A percentile compares a stretch with the other conserved stretches of the same genome.
These are phyloP conservation scores for Lutjanus campechanus DNA, from an alignment of 2,797 vertebrate species.

Conservation along the genomic window DNA sequence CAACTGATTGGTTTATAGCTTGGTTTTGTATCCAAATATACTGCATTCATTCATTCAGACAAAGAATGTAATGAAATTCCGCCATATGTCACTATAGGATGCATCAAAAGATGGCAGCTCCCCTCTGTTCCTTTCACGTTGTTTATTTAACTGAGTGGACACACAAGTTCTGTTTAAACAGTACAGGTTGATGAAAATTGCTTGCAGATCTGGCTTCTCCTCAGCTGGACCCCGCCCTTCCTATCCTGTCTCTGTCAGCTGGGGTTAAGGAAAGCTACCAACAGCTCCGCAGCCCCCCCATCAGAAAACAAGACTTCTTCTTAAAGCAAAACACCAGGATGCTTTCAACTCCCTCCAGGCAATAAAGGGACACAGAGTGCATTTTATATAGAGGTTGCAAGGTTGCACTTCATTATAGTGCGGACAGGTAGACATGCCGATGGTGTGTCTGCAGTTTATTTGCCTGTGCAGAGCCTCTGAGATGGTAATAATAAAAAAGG, in stretches of 20 bases:
- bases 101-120: slow-evolving; percentile 40
- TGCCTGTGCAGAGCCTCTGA: slow-evolving; percentile 56
- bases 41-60: slow-evolving; percentile 42
- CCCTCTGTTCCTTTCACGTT: slow-evolving; percentile 42
- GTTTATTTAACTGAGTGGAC: slow-evolving; percentile 73
- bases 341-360: slow-evolving; percentile 74
- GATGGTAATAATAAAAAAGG: slow-evolving; percentile 60
- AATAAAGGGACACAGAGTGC: slow-evolving; percentile 73
- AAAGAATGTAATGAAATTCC: slow-evolving; percentile 48
- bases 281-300: slow-evolving; percentile 43
- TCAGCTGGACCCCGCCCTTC: slow-evolving; percentile 49
- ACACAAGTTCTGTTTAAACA: slow-evolving; percentile 61
- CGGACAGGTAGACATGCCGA: slow-evolving; percentile 67
- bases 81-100: slow-evolving; percentile 41
- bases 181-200: slow-evolving; percentile 72
- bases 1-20: slow-evolving; percentile 43
- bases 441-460: slow-evolving; percentile 76
- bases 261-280: slow-evolving; percentile 67
- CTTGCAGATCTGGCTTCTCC: slow-evolving; percentile 64
- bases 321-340: slow-evolving; percentile 70
- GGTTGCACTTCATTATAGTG: slow-evolving; percentile 79
- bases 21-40: slow-evolving; percentile 34
- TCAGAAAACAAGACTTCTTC: slow-evolving; percentile 66
- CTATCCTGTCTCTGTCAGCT: slow-evolving; percentile 58
- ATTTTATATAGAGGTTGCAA: slow-evolving; percentile 77